Conservation (phyloP, 2,113 vertebrate species). For the Melanerpes aurifrons region DNA sequence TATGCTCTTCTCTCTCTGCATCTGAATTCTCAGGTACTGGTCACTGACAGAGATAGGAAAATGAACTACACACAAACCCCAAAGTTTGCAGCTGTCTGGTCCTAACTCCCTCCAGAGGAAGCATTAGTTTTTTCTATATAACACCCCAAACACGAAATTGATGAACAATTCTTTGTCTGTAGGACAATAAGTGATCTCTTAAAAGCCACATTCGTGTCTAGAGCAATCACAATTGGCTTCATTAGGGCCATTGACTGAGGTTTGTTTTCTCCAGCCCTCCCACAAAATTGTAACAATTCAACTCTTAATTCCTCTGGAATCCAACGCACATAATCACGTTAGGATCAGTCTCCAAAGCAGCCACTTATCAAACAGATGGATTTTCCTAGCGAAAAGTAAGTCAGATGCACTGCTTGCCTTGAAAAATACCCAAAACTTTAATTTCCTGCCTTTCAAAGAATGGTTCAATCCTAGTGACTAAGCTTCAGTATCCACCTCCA, state of each 20-base stretch:
- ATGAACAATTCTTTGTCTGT: neutral
- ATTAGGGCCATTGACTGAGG: neutral
- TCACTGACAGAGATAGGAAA: neutral
- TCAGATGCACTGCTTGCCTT: neutral
- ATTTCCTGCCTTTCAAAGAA: slow-evolving; percentile 60
- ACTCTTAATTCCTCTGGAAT: neutral
- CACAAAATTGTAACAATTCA: neutral
- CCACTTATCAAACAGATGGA: neutral
- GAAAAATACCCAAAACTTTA: slow-evolving; percentile 11
- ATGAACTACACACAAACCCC: neutral
- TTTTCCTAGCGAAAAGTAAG: neutral
- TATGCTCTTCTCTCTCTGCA: neutral
- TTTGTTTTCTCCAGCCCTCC: neutral
- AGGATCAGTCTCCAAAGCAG: neutral
- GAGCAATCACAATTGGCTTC: fast-evolving
- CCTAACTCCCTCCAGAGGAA: neutral
- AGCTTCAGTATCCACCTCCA: slow-evolving; percentile 19
- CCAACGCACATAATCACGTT: neutral
- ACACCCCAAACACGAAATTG: neutral
- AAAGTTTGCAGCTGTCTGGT: neutral
- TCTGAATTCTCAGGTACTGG: slow-evolving; percentile 7
- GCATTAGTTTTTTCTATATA: neutral
- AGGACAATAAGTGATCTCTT: neutral
- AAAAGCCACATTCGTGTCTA: neutral
- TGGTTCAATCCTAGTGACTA: neutral